Evolutionary conservation across 2,888 invertebrate genomes (phyloP), one percentile per base, ranked within the genome.

Genomic region (Cheilosia impressa): DNA sequence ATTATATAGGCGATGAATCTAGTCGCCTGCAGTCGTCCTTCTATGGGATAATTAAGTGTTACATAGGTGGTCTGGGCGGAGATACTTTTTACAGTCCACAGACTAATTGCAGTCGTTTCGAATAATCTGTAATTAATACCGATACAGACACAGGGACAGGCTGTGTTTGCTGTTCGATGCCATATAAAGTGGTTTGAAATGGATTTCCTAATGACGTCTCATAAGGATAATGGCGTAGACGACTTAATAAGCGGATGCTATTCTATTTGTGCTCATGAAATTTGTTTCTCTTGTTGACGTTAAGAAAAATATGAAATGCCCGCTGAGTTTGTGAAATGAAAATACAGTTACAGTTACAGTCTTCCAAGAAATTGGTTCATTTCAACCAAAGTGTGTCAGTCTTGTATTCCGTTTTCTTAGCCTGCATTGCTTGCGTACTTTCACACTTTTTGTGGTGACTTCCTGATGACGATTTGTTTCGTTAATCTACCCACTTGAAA

Each of bases 391-490:
- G 68, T 73, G 63, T 73, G 73, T 63, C 73, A 73, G 9, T 55
- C 31, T 17, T 17, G 27, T 50, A 15, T 60, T 55, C 34, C 38
- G 34, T 22, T 17, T 52, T 27, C 10, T 24, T 43, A 22, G n/a
- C 45, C 27, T 1, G 24, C 24, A 15, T 22, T 41, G 65, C 65
- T 17, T 45, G 27, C 50, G 13, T 31, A 55, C 62, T 53, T 73
- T 73, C 63, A 63, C 55, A 31, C 31, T 45, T 53, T 60, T 45
- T 58, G 68, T 19, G 43, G 55, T 31, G 27, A 63, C 63, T 73
- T 53, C 63, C 73, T 73, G 73, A 55, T 72, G 43, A 72, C 38
- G 52, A 53, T 62, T 72, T 62, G 47, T 72, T 50, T 45, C 45
- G 63, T 45, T 22, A 50, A 24, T 43, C 10, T 50, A 10, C 50